Percentiles rank a stretch among this genome's conserved stretches.
Conservation (phyloP, 2,113 vertebrate genomes). For the Gymnobelideus leadbeateri region DNA sequence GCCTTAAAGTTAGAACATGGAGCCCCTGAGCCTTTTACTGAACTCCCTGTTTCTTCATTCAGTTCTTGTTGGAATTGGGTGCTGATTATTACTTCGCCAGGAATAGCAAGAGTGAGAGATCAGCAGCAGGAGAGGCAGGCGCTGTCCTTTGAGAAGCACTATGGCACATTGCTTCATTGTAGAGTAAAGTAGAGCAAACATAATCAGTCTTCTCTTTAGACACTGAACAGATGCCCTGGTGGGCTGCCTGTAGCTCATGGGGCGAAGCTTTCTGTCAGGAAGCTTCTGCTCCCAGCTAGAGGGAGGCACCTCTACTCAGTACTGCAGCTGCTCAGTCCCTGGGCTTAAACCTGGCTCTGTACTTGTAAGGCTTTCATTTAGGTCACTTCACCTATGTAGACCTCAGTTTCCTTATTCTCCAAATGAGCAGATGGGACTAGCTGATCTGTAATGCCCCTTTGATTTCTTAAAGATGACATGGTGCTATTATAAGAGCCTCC, state of each 20-base stretch:
- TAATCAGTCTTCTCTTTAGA: neutral
- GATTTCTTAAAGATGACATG: neutral
- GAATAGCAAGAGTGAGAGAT: neutral
- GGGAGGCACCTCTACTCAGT: neutral
- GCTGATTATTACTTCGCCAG: constrained; percentile 14
- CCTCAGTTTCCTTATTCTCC: neutral
- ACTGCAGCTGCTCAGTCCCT: neutral
- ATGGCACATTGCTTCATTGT: constrained; percentile 14
- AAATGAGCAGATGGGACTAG: neutral
- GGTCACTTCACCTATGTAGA: neutral
- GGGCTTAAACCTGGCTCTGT: neutral
- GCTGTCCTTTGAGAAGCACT: neutral
- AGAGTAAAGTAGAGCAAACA: constrained; percentile 20
- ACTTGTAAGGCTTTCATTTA: neutral
- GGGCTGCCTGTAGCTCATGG: neutral
- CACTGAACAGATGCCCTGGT: neutral
- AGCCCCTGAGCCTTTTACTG: constrained; percentile 24
- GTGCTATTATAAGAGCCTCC: neutral
- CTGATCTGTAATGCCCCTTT: neutral
- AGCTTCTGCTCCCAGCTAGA: neutral
- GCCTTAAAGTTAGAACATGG: neutral
- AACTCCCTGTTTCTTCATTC: constrained; percentile 6
- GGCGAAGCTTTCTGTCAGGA: neutral
- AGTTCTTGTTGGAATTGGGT: constrained; percentile 8
- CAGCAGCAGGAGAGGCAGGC: neutral